These are phyloP conservation scores for Mustela erminea DNA, from an alignment of 2,797 vertebrate genomes.

Conservation along the genomic window DNA sequence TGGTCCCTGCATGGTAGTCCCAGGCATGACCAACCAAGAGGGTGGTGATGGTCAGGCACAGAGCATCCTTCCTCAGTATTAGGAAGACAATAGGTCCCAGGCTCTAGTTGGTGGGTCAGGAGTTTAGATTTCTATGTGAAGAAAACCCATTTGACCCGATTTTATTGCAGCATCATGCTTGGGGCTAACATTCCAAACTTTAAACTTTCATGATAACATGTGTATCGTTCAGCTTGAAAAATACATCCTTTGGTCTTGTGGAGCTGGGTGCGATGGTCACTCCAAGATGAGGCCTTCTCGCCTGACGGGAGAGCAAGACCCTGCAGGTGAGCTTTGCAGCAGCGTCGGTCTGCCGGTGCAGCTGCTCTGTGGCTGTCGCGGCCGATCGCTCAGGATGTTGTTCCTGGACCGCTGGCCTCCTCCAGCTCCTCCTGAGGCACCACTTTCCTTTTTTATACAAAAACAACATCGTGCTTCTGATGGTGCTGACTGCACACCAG, in stretches of 20 bases:
- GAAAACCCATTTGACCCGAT: not conserved
- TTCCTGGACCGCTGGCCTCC: slow-evolving; percentile 52
- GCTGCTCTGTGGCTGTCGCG: not conserved
- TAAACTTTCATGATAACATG: not conserved
- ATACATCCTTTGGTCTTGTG: not conserved
- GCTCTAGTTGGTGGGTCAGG: not conserved
- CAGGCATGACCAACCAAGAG: not conserved
- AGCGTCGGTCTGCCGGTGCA: not conserved
- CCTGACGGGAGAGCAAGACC: not conserved
- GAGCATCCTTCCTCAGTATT: not conserved
- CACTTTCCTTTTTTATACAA: slow-evolving; percentile 74
- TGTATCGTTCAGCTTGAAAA: not conserved
- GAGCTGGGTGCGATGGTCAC: not conserved
- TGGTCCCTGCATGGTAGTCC: not conserved
- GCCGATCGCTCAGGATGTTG: slow-evolving; percentile 73
- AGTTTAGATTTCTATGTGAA: not conserved
- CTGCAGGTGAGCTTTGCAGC: not conserved
- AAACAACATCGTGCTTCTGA: not conserved
- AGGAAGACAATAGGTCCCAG: not conserved
- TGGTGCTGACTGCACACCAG: slow-evolving; percentile 64
- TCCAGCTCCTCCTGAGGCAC: slow-evolving; percentile 61
- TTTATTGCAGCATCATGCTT: not conserved
- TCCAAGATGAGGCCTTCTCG: not conserved
- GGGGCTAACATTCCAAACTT: not conserved
- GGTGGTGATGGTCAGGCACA: not conserved